phyloP scores from a whole-genome alignment of 2,113 vertebrate genomes.

The Labeo catla region DNA sequence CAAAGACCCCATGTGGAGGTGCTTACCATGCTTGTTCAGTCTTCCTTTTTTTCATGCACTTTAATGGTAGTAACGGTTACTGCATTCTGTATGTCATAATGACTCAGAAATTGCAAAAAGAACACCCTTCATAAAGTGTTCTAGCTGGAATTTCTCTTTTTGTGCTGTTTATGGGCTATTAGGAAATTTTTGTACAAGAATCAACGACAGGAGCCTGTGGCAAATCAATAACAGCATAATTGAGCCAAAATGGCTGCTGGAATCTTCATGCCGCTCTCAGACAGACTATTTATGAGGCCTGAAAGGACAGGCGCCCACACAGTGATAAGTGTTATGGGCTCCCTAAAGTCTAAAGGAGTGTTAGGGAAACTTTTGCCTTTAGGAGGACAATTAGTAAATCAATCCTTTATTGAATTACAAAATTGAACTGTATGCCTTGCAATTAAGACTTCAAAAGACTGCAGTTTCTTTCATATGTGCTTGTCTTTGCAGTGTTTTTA shows the following conservation, averaged over 20 bases:
- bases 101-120: conserved; percentile 49
- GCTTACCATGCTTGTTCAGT: neutral
- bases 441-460: neutral
- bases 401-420: neutral
- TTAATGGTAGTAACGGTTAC: conserved; percentile 61
- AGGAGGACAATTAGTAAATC: neutral
- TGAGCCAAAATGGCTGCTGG: conserved; percentile 80
- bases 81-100: conserved; percentile 40
- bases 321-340: conserved; percentile 77
- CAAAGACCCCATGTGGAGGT: neutral
- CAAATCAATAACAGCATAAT: conserved; percentile 14
- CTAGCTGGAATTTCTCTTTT: neutral
- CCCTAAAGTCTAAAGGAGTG: conserved; percentile 78
- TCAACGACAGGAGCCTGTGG: conserved; percentile 7
- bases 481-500: neutral
- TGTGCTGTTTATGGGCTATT: neutral
- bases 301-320: conserved; percentile 77
- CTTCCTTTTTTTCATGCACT: conserved; percentile 2
- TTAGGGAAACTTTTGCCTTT: conserved; percentile 78
- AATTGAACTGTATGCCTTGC: neutral
- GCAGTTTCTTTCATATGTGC: neutral
- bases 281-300: conserved; percentile 81
- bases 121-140: conserved; percentile 22
- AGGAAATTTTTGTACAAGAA: conserved; percentile 15
- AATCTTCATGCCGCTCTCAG: conserved; percentile 83